phyloP scores from a whole-genome alignment of 2,888 invertebrate species.

The Brassicogethes aeneus region DNA sequence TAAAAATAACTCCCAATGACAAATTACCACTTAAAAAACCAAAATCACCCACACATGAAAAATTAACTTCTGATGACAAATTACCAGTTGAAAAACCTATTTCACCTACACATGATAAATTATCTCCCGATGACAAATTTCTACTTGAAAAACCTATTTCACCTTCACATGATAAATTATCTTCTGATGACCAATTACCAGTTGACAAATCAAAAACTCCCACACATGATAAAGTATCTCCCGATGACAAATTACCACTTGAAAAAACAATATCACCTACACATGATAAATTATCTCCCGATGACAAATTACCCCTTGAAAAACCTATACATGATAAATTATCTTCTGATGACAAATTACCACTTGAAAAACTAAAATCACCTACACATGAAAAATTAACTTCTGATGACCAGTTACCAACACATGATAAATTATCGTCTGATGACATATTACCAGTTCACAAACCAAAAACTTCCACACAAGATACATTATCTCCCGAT shows the following conservation, averaged over 20 bases:
- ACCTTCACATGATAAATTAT: not conserved
- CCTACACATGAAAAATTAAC: constrained; percentile 1
- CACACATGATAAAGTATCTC: not conserved
- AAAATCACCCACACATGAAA: not conserved
- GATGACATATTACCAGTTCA: not conserved
- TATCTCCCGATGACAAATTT: constrained; percentile 4
- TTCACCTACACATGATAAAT: not conserved
- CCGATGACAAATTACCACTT: not conserved
- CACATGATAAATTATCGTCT: not conserved
- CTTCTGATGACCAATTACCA: constrained; percentile 7
- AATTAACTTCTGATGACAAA: constrained; percentile 4
- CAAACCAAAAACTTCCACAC: constrained; percentile 3
- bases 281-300: not conserved
- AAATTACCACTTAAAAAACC: too few species aligned
- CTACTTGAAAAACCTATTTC: not conserved
- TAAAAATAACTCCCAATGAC: too few species aligned
- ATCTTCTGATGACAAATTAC: constrained; percentile 3
- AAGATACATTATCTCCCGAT: not conserved
- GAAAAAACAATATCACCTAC: too few species aligned
- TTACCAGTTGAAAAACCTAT: constrained; percentile 4
- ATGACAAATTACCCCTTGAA: not conserved
- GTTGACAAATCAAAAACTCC: constrained; percentile 3
- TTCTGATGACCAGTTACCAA: not conserved
- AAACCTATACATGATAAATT: constrained; percentile 1
- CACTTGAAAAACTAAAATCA: constrained; percentile 4